phyloP scores from a whole-genome alignment of 53 echinoderm and acorn worm genomes.

The Echinometra lucunter region DNA sequence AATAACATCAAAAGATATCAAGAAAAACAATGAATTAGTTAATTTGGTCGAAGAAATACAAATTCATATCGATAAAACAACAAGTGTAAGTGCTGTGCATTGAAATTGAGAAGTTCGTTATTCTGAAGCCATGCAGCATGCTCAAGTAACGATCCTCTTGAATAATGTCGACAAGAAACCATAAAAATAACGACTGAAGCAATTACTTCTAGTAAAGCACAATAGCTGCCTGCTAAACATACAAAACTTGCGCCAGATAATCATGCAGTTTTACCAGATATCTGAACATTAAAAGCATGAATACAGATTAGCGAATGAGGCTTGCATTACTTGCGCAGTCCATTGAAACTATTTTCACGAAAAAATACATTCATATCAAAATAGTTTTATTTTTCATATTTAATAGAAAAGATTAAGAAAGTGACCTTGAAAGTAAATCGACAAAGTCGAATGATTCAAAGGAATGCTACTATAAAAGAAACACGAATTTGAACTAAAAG shows the following conservation, averaged over 20 bases:
- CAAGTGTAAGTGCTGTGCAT: slow-evolving; percentile 69
- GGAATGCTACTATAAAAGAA: neutral
- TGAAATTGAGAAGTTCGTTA: slow-evolving; percentile 67
- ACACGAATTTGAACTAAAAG: slow-evolving; percentile 50
- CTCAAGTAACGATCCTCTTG: slow-evolving; percentile 43
- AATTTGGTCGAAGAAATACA: slow-evolving; percentile 13
- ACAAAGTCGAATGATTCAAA: slow-evolving; percentile 13
- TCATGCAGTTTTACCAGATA: slow-evolving; percentile 52
- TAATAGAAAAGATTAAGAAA: neutral
- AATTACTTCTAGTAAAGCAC: slow-evolving; percentile 26
- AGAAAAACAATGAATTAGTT: neutral
- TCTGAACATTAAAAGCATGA: slow-evolving; percentile 59
- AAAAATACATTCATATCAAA: neutral
- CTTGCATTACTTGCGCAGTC: slow-evolving; percentile 30
- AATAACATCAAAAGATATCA: slow-evolving; percentile 4
- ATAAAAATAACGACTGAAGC: slow-evolving; percentile 40
- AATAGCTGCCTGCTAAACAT: slow-evolving; percentile 40
- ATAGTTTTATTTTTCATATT: neutral
- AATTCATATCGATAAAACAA: slow-evolving; percentile 43
- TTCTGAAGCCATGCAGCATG: slow-evolving; percentile 64
- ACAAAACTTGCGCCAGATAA: slow-evolving; percentile 47
- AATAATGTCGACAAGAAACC: slow-evolving; percentile 33
- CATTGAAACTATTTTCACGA: neutral
- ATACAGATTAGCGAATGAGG: slow-evolving; percentile 26
- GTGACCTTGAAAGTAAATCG: neutral